Conservation (phyloP, 2,888 invertebrate species). For the Agapetus fuscipes region DNA sequence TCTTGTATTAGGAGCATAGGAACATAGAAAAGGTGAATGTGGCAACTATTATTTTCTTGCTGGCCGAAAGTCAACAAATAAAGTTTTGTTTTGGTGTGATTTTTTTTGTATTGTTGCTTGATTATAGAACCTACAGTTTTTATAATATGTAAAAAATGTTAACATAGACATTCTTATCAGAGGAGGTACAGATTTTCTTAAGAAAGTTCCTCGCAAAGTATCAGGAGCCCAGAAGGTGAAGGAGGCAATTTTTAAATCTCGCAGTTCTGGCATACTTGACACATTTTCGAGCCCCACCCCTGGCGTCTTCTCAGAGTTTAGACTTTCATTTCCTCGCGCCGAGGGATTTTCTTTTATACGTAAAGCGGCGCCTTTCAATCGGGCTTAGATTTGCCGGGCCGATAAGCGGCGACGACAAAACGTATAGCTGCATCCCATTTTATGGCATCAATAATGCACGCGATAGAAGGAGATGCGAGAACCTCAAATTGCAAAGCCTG, state of each 20-base stretch:
- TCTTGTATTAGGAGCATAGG: too few species aligned
- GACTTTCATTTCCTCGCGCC: background rate
- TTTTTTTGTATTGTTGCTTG: too few species aligned
- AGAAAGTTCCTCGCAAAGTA: conserved; percentile 1
- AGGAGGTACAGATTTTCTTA: too few species aligned
- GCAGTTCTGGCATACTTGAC: conserved; percentile 18
- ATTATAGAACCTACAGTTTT: too few species aligned
- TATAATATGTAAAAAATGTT: too few species aligned
- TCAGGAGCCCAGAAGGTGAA: conserved; percentile 1
- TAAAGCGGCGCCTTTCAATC: conserved; percentile 16
- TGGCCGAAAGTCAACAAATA: too few species aligned
- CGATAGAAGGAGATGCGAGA: background rate
- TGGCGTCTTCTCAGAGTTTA: conserved; percentile 18
- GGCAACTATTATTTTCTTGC: too few species aligned
- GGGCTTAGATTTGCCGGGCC: conserved; percentile 17
- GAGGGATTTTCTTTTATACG: conserved; percentile 7
- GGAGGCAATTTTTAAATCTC: too few species aligned
- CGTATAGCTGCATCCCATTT: conserved; percentile 18
- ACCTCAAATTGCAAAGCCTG: conserved; percentile 5
- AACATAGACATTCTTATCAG: too few species aligned
- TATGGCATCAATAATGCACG: conserved; percentile 19
- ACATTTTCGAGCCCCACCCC: conserved; percentile 16
- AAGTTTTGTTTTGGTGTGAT: too few species aligned
- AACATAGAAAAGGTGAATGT: too few species aligned
- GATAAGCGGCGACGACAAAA: conserved; percentile 14